A percentile compares a stretch with the other conserved stretches of the same genome.
Conservation (phyloP, 2,797 vertebrate species). For the Mergus octosetaceus region DNA sequence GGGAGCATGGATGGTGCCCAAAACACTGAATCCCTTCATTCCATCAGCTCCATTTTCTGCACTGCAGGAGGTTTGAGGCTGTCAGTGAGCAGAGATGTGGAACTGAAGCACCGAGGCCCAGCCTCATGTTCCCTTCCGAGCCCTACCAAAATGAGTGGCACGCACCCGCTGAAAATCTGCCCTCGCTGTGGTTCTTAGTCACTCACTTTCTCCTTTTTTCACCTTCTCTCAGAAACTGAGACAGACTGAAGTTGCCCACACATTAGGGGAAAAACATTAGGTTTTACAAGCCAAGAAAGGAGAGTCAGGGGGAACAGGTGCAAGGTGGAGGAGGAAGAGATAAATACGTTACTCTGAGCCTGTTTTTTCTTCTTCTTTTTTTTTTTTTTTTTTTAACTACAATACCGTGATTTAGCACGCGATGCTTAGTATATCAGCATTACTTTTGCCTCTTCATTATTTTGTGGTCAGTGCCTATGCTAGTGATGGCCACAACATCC, state of each 20-base stretch:
- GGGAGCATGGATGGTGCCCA: neutral
- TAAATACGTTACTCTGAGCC: neutral
- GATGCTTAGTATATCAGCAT: neutral
- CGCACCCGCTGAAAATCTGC: neutral
- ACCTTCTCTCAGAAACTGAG: constrained; percentile 18
- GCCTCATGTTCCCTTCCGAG: neutral
- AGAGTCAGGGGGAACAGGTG: neutral
- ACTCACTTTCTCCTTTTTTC: neutral
- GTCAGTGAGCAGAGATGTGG: neutral
- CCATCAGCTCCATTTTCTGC: neutral
- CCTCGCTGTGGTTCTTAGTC: neutral
- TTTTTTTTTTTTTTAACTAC: neutral
- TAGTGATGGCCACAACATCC: neutral
- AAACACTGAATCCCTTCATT: neutral
- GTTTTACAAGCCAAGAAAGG: neutral
- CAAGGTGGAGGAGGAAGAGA: neutral
- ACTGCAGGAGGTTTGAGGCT: neutral
- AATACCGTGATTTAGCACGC: neutral
- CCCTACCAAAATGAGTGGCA: neutral
- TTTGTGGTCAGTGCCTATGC: neutral
- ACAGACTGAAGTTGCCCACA: constrained; percentile 5
- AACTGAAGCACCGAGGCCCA: neutral
- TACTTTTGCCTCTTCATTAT: neutral
- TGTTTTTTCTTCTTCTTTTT: neutral
- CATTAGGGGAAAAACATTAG: neutral